Percentiles rank a stretch among this genome's conserved stretches.
Conservation (phyloP, 1,140 invertebrate species). For the Drosophila chauvacae region DNA sequence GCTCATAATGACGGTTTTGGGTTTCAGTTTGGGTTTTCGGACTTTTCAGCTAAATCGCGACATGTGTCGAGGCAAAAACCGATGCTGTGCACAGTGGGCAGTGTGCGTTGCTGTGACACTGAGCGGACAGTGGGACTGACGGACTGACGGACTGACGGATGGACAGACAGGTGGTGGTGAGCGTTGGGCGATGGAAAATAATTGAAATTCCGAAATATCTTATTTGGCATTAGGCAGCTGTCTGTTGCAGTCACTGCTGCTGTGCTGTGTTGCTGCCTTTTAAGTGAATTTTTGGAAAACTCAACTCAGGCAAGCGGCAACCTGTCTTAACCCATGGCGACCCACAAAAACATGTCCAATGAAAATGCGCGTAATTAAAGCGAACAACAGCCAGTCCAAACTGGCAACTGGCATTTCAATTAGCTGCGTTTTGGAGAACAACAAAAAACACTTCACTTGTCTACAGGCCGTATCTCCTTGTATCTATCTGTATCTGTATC, state of each 20-base stretch:
- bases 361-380: slow-evolving; percentile 68
- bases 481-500: slow-evolving; percentile 31
- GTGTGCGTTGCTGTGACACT: slow-evolving; percentile 36
- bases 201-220: slow-evolving; percentile 77
- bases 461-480: slow-evolving; percentile 12
- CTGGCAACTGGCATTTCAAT: slow-evolving; percentile 73
- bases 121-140: slow-evolving; percentile 25
- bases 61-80: slow-evolving; percentile 51
- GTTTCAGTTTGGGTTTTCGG: slow-evolving; percentile 31
- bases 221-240: slow-evolving; percentile 75
- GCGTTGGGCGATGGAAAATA: slow-evolving; percentile 54
- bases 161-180: slow-evolving; percentile 17
- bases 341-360: slow-evolving; percentile 72
- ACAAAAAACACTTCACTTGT: slow-evolving; percentile 50
- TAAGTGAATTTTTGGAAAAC: slow-evolving; percentile 50
- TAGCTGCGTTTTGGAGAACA: slow-evolving; percentile 57
- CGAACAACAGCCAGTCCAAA: slow-evolving; percentile 43
- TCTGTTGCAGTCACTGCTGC: slow-evolving; percentile 4
- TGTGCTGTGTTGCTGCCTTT: slow-evolving; percentile 21
- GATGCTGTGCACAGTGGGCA: slow-evolving; percentile 66
- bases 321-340: slow-evolving; percentile 75
- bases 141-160: slow-evolving; percentile 13
- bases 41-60: slow-evolving; percentile 41
- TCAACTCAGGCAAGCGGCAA: slow-evolving; percentile 34
- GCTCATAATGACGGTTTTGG: slow-evolving; percentile 69